Evolutionary conservation across 2,888 invertebrate genomes (phyloP).

Genomic region (Agrochola circellaris): DNA sequence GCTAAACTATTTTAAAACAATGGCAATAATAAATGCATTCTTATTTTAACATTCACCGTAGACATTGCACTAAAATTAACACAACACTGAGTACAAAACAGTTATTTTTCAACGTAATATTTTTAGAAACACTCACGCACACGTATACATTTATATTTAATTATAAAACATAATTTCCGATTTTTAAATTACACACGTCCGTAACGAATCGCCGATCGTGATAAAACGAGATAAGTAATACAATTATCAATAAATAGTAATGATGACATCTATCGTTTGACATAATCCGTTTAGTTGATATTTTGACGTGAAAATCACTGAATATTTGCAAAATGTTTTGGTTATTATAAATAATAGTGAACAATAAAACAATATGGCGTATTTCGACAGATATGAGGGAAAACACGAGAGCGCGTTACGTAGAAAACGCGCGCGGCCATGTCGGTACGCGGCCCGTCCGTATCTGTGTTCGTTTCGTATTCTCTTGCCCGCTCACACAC

Average conservation of each 20-base stretch:
- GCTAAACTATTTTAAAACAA: slow-evolving; percentile 73
- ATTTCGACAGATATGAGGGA: slow-evolving; percentile 84
- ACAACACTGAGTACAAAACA: slow-evolving; percentile 68
- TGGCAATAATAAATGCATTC: slow-evolving; percentile 76
- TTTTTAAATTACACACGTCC: slow-evolving; percentile 63
- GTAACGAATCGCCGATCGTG: slow-evolving; percentile 57
- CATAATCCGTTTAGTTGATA: slow-evolving; percentile 40
- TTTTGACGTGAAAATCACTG: slow-evolving; percentile 46
- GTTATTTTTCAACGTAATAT: slow-evolving; percentile 78
- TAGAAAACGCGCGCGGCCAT: slow-evolving; percentile 79
- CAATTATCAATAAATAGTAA: slow-evolving; percentile 58
- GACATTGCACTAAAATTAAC: slow-evolving; percentile 83
- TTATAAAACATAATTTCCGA: slow-evolving; percentile 57
- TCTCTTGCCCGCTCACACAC: slow-evolving; percentile 88
- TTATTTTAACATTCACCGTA: slow-evolving; percentile 77
- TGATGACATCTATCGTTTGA: slow-evolving; percentile 50
- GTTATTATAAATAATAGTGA: slow-evolving; percentile 72
- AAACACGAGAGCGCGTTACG: slow-evolving; percentile 79
- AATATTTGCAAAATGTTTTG: slow-evolving; percentile 59
- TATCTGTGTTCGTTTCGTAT: slow-evolving; percentile 83
- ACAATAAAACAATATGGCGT: slow-evolving; percentile 88
- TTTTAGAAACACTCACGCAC: slow-evolving; percentile 72
- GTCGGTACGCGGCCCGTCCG: slow-evolving; percentile 79
- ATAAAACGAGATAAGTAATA: slow-evolving; percentile 65
- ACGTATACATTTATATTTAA: slow-evolving; percentile 36